phyloP scores from a whole-genome alignment of 2,113 vertebrate species.

The Oncorhynchus mykiss region DNA sequence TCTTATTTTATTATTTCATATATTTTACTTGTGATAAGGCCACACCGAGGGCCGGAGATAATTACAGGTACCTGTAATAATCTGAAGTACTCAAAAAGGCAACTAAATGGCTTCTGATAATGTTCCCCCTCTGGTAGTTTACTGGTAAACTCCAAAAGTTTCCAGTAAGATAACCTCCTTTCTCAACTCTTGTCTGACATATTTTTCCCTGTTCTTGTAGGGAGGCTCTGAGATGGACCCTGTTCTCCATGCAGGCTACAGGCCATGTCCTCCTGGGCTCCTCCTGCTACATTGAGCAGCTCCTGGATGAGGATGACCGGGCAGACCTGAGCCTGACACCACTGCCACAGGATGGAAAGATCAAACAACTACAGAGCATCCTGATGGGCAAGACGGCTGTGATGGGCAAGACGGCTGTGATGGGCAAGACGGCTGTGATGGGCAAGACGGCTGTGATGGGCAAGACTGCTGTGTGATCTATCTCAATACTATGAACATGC shows the following conservation, averaged over 20 bases:
- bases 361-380: conserved; percentile 62
- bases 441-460: conserved; percentile 24
- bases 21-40: too few relatives aligned
- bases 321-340: conserved; percentile 32
- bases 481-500: too few relatives aligned
- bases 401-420: conserved; percentile 27
- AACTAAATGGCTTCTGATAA: too few relatives aligned
- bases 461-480: neutral
- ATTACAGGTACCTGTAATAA: too few relatives aligned
- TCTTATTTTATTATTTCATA: too few relatives aligned
- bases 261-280: conserved; percentile 90
- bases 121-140: too few relatives aligned
- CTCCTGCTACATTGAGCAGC: conserved; percentile 89
- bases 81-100: too few relatives aligned
- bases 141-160: too few relatives aligned
- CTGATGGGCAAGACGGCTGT: conserved; percentile 51
- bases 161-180: too few relatives aligned
- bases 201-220: conserved; percentile 58
- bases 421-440: too few relatives aligned
- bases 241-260: conserved; percentile 89
- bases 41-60: too few relatives aligned
- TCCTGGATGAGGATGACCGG: conserved; percentile 82
- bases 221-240: conserved; percentile 86
- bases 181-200: neutral
- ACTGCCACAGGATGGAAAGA: conserved; percentile 53